Conservation (phyloP, 2,797 vertebrate species). For the Steatocranus sp. region DNA sequence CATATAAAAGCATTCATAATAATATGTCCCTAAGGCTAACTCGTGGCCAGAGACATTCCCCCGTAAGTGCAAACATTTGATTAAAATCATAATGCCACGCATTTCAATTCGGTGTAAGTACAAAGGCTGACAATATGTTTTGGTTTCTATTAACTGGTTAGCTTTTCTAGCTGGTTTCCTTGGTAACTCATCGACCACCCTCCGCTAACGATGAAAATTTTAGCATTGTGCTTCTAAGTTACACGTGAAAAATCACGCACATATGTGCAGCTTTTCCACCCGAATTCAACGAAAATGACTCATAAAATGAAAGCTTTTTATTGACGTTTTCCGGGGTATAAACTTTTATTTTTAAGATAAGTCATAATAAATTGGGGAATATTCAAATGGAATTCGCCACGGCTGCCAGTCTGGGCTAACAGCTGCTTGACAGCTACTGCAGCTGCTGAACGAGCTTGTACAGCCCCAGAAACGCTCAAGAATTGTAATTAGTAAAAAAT, state of each 20-base stretch:
- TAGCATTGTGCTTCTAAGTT: neutral
- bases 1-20: neutral
- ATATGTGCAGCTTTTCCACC: rapidly evolving
- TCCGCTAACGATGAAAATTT: neutral
- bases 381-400: neutral
- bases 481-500: neutral
- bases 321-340: rapidly evolving
- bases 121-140: neutral
- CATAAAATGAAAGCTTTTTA: rapidly evolving
- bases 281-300: neutral
- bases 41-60: rapidly evolving
- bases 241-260: neutral
- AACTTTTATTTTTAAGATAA: neutral
- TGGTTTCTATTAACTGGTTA: neutral
- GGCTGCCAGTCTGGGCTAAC: neutral
- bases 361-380: neutral
- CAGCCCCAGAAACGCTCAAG: neutral
- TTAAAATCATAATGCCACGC: rapidly evolving
- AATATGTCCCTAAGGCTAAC: rapidly evolving
- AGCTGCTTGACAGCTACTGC: neutral
- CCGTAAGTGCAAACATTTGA: rapidly evolving
- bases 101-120: neutral
- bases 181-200: rapidly evolving
- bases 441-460: neutral
- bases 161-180: neutral